These are phyloP conservation scores for Propsilocerus akamusi DNA, from an alignment of 1,140 invertebrate genomes.

Conservation along the genomic window DNA sequence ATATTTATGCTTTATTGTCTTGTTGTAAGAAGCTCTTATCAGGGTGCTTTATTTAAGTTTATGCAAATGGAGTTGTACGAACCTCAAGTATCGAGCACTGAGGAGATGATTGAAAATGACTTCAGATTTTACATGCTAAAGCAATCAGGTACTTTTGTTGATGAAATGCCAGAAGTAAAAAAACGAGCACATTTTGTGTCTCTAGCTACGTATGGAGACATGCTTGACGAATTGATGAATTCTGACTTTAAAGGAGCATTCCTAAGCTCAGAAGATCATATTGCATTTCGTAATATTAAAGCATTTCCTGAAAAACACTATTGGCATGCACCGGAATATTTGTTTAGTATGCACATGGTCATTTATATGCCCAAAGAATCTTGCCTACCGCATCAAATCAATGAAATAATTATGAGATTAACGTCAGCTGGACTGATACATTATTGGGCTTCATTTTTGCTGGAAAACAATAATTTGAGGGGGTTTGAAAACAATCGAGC, in stretches of 20 bases:
- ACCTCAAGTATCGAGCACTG: neutral
- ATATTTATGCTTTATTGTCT: neutral
- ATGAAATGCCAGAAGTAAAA: neutral
- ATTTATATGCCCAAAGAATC: neutral
- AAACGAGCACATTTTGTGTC: neutral
- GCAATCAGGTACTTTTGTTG: neutral
- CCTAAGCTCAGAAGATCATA: neutral
- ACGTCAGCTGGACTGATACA: neutral
- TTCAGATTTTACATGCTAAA: neutral
- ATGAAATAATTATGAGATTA: neutral
- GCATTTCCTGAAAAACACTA: neutral
- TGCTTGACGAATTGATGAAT: neutral
- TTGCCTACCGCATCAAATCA: neutral
- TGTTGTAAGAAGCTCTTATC: neutral
- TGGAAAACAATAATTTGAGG: neutral
- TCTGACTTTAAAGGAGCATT: neutral
- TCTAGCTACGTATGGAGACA: neutral
- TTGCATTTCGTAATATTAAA: neutral
- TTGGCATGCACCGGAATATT: neutral
- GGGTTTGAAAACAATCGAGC: neutral
- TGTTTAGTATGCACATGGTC: neutral
- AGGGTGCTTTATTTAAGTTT: neutral
- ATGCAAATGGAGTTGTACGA: neutral
- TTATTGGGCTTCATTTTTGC: neutral
- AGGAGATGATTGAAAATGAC: neutral